Evolutionary conservation across 1,140 invertebrate genomes (phyloP), one percentile per base, ranked within the genome.

Genomic region (Halyomorpha halys): DNA sequence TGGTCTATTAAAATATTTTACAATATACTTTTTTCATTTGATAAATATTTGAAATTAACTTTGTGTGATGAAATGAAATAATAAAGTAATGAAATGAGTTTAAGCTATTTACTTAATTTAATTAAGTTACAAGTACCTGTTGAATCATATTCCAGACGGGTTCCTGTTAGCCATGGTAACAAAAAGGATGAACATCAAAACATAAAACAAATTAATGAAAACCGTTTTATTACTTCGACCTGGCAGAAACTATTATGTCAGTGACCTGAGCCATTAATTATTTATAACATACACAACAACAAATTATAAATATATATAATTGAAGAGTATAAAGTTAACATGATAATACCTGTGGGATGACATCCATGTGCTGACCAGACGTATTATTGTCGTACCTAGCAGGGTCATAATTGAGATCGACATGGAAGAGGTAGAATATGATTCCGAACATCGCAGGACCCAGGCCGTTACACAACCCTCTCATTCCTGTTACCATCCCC

Each of bases 381-480:
- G 71, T 65, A 73, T 69, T 68, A 75, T 73, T 72, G 34, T 64
- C 63, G 9, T 23, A 44, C 23, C 59, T 44, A 44, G 73, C 74
- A 62, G 73, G 78, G 74, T 73, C 84, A 63, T 88, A 86, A 75
- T 94, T 95, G 66, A 99, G 80, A 81, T 99, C 93, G 64, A 99
- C 96, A 76, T 98, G 91, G 76, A 99, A 99, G 68, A 98, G 79
- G 77, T 96, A 99, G 77, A 99, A 99, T 70, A 99, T 94, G 63
- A 99, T 85, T 23, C 97, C 97, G 77, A 97, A 99, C 76, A 97
- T 84, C 13, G 94, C 94, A 0, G 94, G 94, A 3, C 94, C 94
- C 18, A 97, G 77, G 13, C 89, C 89, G 74, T 88, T 89, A 70
- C 88, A 90, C 25, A 98, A 82, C 15, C 95, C 94, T 68, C 95